Evolutionary conservation across 1,140 invertebrate genomes (phyloP).

Genomic region (Neomicropteryx cornuta): DNA sequence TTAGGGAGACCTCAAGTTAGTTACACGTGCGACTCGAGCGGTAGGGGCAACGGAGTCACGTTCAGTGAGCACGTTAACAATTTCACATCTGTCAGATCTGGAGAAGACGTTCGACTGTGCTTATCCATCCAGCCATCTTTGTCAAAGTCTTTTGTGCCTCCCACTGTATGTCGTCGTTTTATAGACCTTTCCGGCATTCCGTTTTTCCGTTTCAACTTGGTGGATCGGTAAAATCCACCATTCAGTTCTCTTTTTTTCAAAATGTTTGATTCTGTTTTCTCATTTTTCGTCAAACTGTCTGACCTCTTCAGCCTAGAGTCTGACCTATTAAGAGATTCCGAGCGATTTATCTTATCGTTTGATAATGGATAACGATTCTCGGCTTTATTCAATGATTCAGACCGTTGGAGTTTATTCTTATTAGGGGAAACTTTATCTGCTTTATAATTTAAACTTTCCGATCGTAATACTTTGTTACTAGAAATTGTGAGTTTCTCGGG

Average conservation of each 20-base stretch:
- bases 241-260: conserved; percentile 56
- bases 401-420: conserved; percentile 23
- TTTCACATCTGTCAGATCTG: conserved; percentile 26
- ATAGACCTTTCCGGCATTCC: conserved; percentile 66
- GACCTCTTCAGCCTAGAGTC: conserved; percentile 44
- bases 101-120: conserved; percentile 35
- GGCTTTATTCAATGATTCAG: conserved; percentile 34
- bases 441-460: conserved; percentile 11
- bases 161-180: conserved; percentile 83
- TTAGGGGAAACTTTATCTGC: conserved; percentile 10
- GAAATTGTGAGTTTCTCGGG: conserved; percentile 15
- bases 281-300: conserved; percentile 63
- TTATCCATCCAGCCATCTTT: conserved; percentile 38
- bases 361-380: too few species aligned
- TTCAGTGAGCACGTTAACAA: conserved; percentile 21
- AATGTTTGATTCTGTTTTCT: conserved; percentile 72
- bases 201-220: conserved; percentile 61
- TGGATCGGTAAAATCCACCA: conserved; percentile 36
- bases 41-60: conserved; percentile 27
- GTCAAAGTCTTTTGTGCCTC: conserved; percentile 72
- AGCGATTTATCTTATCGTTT: conserved; percentile 34
- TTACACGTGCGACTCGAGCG: conserved; percentile 38
- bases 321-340: conserved; percentile 38
- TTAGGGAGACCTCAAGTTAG: too few species aligned
- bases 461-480: conserved; percentile 12